These are phyloP conservation scores for Drosophila meridiana DNA, from an alignment of 2,888 invertebrate genomes.

Conservation along the genomic window DNA sequence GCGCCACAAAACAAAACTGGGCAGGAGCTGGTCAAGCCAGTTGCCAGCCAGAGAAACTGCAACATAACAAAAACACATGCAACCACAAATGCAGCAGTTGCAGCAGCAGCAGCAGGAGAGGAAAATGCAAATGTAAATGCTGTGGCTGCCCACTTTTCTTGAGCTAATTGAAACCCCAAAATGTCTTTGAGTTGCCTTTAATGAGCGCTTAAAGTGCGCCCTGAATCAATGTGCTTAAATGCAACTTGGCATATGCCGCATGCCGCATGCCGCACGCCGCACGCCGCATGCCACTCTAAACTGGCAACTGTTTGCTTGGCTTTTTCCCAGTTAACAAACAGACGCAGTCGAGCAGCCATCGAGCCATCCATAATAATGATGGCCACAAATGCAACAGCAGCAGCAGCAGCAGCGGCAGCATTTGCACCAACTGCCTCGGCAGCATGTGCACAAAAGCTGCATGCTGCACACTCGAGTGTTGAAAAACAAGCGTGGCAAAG, in stretches of 20 bases:
- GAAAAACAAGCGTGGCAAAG: constrained; percentile 73
- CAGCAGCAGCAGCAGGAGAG: background rate
- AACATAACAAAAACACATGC: constrained; percentile 60
- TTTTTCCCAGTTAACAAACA: constrained; percentile 59
- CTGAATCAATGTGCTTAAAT: constrained; percentile 34
- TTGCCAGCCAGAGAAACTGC: constrained; percentile 14
- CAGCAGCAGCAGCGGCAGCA: background rate
- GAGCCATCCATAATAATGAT: constrained; percentile 60
- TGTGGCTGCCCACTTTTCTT: constrained; percentile 65
- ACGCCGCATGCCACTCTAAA: constrained; percentile 13
- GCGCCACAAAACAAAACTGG: constrained; percentile 63
- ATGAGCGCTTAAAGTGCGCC: constrained; percentile 35
- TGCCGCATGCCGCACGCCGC: constrained; percentile 15
- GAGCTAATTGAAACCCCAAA: constrained; percentile 63
- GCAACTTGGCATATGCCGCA: constrained; percentile 15
- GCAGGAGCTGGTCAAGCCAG: constrained; percentile 27
- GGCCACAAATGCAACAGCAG: constrained; percentile 44
- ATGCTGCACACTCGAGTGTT: constrained; percentile 41
- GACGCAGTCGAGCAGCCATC: constrained; percentile 30
- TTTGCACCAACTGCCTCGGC: constrained; percentile 21
- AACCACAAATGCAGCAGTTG: constrained; percentile 46
- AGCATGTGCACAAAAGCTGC: constrained; percentile 56
- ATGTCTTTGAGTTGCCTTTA: constrained; percentile 33
- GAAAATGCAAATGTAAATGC: constrained; percentile 45
- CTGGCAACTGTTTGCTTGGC: constrained; percentile 46